Base-by-base conservation (phyloP, 2,797 vertebrate species). In the Monodelphis domestica region DNA sequence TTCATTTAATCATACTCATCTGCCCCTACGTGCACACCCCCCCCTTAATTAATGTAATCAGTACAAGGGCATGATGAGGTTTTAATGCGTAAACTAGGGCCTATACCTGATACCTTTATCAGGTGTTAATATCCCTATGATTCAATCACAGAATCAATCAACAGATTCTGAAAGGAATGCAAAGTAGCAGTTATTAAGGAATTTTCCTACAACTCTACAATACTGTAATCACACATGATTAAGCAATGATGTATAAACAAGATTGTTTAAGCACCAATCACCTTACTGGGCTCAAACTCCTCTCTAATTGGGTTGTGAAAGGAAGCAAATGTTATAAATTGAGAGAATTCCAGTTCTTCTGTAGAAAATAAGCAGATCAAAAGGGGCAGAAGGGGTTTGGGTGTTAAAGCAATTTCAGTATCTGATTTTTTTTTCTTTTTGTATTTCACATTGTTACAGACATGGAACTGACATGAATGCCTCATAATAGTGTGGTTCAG, bases 401-500 rank as follows among this genome's bases (percentile, higher is more conserved):
- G 92, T 94, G 90, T 87, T 95, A 94, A 95, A 92, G 29, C 90
- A 94, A 91, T 95, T 97, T 93, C 97, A 95, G 96, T 97, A 96
- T 97, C 94, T 93, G 21, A 88, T 53, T 56, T 78, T 95, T 96
- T 97, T 96, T 53, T 56, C 59, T 95, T 96, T 95, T 92, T 97
- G 95, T 92, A 96, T 97, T 96, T 89, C 97, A 96, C 96, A 92
- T 96, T 92, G 97, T 95, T 98, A 96, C 97, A 98, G 97, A 98
- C 97, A 97, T 95, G 97, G 97, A 97, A 96, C 97, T 97, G 95
- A 96, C 96, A 96, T 88, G 94, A 97, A 97, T 97, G 97, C 97
- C 96, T 97, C 24, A 50, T 84, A 3, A 91, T 98, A 98, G 97
- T 95, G 95, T 11, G 15, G 96, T 95, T 94, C 97, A 97, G 96